phyloP scores from a whole-genome alignment of 2,888 invertebrate species.

The Perithous albicinctus region DNA sequence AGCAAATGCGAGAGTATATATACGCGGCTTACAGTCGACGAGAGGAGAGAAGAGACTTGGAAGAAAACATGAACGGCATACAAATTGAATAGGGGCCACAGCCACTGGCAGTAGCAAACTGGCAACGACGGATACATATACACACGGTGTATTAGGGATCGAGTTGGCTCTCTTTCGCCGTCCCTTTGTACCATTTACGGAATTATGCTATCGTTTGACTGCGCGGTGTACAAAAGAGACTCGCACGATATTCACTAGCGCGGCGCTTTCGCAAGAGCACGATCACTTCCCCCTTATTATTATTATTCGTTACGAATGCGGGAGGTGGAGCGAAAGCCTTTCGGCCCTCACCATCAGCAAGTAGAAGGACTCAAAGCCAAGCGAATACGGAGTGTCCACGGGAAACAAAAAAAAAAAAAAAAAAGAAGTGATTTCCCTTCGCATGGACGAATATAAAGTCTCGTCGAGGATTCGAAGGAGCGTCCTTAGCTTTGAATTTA shows the following conservation, averaged over 20 bases:
- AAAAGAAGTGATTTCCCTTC: conserved; percentile 33
- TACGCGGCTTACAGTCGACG: conserved; percentile 50
- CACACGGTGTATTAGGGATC: conserved; percentile 61
- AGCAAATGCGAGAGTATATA: conserved; percentile 49
- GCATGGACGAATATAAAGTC: conserved; percentile 43
- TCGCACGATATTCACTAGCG: conserved; percentile 58
- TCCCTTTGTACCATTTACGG: conserved; percentile 75
- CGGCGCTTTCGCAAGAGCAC: conserved; percentile 10
- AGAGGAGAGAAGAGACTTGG: conserved; percentile 59
- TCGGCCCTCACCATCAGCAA: conserved; percentile 42
- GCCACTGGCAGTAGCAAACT: conserved; percentile 48
- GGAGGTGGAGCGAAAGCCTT: conserved; percentile 43
- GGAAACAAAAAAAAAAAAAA: too few relatives aligned
- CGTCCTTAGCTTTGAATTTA: conserved; percentile 52
- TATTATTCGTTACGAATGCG: conserved; percentile 60
- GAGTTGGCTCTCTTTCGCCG: conserved; percentile 51
- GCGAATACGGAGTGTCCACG: conserved; percentile 21
- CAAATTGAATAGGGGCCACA: conserved; percentile 78
- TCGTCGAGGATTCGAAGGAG: conserved; percentile 19
- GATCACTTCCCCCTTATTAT: conserved; percentile 55
- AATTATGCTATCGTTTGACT: conserved; percentile 77
- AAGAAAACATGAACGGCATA: conserved; percentile 77
- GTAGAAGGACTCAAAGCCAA: conserved; percentile 4
- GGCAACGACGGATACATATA: conserved; percentile 47
- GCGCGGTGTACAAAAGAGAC: conserved; percentile 68